Conservation (phyloP, 1,140 invertebrate genomes). For the Drosophila nannoptera region DNA sequence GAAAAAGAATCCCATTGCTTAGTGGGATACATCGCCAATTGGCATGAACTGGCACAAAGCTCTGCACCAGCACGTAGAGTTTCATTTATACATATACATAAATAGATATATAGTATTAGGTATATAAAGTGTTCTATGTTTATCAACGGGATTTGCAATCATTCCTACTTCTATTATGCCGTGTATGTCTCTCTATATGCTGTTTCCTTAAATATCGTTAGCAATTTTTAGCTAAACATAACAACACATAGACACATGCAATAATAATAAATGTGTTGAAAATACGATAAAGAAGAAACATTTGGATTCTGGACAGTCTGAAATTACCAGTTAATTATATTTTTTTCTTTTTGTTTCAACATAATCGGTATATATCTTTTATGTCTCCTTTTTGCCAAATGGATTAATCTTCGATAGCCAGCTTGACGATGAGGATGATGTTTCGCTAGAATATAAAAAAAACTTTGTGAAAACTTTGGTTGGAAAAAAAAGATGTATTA, state of each 20-base stretch:
- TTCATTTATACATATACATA: conserved; percentile 36
- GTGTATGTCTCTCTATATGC: conserved; percentile 34
- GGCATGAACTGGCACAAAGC: conserved; percentile 58
- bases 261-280: conserved; percentile 60
- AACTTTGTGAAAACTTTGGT: neutral
- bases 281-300: conserved; percentile 1
- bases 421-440: conserved; percentile 75
- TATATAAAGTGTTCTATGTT: conserved; percentile 48
- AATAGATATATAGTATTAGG: conserved; percentile 48
- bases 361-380: conserved; percentile 48
- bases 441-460: conserved; percentile 48
- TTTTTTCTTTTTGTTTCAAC: conserved; percentile 42
- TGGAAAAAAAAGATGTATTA: neutral
- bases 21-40: conserved; percentile 49
- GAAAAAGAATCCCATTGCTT: conserved; percentile 94
- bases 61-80: neutral
- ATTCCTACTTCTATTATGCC: conserved; percentile 56
- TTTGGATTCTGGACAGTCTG: neutral
- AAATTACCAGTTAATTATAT: conserved; percentile 21
- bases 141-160: conserved; percentile 56
- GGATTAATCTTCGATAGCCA: conserved; percentile 88
- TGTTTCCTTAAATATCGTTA: conserved; percentile 41
- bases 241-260: conserved; percentile 41
- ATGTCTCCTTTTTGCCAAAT: conserved; percentile 85
- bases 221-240: conserved; percentile 40